Evolutionary conservation across 2,797 vertebrate species (phyloP).

Genomic region (Parauchenoglanis punctatus): DNA sequence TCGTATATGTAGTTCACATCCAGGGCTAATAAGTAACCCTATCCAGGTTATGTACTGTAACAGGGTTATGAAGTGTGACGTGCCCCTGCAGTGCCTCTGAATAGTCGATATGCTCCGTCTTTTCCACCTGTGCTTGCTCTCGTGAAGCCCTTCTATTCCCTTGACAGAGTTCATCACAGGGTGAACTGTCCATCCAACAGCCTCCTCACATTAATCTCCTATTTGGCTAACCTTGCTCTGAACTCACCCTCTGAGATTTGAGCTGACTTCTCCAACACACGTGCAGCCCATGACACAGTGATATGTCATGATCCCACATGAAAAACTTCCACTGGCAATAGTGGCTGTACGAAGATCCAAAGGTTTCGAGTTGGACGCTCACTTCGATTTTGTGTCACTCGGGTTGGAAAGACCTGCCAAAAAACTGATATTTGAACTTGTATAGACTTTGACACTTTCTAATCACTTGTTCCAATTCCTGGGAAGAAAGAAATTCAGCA

Average conservation of each 20-base stretch:
- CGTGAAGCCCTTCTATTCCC: conserved; percentile 78
- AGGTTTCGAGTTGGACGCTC: conserved; percentile 1
- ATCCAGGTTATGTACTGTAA: conserved; percentile 4
- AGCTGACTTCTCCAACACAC: conserved; percentile 75
- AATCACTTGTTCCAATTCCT: background rate
- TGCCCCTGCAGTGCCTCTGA: conserved; percentile 19
- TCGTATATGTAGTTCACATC: background rate
- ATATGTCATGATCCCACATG: conserved; percentile 63
- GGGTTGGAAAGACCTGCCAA: background rate
- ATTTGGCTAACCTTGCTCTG: conserved; percentile 91
- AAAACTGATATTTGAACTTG: background rate
- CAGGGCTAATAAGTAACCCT: background rate
- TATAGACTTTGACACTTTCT: background rate
- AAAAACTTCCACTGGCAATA: conserved; percentile 47
- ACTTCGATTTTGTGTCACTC: background rate
- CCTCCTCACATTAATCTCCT: conserved; percentile 83
- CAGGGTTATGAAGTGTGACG: conserved; percentile 11
- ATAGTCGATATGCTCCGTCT: conserved; percentile 32
- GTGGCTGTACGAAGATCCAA: conserved; percentile 23
- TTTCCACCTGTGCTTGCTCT: conserved; percentile 76
- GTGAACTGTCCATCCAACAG: conserved; percentile 81
- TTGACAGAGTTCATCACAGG: conserved; percentile 83
- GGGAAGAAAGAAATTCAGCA: background rate
- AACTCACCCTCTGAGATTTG: conserved; percentile 81
- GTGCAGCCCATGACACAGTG: conserved; percentile 68